Conservation (phyloP, 2,797 vertebrate genomes). For the Carapus acus region DNA sequence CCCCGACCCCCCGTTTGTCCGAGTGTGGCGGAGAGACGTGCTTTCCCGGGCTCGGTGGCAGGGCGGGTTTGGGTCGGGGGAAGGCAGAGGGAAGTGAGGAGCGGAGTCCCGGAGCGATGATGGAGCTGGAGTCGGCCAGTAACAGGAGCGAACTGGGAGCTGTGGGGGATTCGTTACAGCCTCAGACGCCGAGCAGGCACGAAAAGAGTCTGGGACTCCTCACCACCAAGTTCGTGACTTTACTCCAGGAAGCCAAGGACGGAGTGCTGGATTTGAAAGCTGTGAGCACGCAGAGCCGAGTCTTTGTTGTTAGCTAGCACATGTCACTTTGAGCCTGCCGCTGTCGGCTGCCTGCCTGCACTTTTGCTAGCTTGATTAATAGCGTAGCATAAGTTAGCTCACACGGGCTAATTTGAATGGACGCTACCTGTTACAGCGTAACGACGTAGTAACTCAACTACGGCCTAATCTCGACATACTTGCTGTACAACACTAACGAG, state of each 20-base stretch:
- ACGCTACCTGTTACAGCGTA: not conserved
- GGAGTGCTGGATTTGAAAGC: constrained; percentile 94
- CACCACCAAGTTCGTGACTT: constrained; percentile 94
- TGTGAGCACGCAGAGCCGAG: constrained; percentile 66
- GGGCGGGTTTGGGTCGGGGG: constrained; percentile 49
- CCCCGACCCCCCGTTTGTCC: constrained; percentile 12
- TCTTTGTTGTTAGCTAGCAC: constrained; percentile 71
- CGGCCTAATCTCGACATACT: not conserved
- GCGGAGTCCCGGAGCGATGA: constrained; percentile 62
- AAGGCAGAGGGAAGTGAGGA: constrained; percentile 53
- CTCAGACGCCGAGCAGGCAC: constrained; percentile 88
- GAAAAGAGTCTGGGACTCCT: constrained; percentile 95
- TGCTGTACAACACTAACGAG: not conserved
- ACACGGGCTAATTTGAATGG: constrained; percentile 47
- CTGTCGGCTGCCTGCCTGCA: constrained; percentile 43
- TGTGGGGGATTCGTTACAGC: constrained; percentile 80
- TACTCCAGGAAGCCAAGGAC: constrained; percentile 95
- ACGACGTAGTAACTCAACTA: not conserved
- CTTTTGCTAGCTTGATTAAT: constrained; percentile 51
- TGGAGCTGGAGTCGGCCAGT: constrained; percentile 74
- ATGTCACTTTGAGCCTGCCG: constrained; percentile 55
- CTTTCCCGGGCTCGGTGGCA: constrained; percentile 51
- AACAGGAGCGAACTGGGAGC: constrained; percentile 70
- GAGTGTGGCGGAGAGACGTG: constrained; percentile 36
- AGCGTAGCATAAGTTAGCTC: constrained; percentile 53